phyloP scores from a whole-genome alignment of 2,888 invertebrate species.

The Apeira syringaria region DNA sequence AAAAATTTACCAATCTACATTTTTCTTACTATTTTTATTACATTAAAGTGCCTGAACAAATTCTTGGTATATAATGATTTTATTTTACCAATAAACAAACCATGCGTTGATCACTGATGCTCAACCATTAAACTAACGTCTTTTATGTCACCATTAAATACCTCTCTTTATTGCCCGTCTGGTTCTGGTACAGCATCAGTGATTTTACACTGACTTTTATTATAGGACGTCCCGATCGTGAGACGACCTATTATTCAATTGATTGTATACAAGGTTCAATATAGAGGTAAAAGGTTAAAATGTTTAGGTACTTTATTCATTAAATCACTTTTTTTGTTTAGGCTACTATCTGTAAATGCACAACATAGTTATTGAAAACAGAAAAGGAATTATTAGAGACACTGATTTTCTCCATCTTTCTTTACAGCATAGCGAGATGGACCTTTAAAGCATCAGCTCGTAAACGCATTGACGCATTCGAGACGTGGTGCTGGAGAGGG shows the following conservation, averaged over 20 bases:
- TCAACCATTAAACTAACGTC: not conserved
- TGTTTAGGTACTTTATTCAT: constrained; percentile 8
- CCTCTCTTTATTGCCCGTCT: constrained; percentile 15
- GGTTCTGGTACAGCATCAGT: constrained; percentile 10
- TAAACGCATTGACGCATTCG: no score
- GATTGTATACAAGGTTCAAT: constrained; percentile 33
- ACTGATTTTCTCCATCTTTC: no score
- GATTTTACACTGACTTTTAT: constrained; percentile 26
- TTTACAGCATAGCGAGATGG: no score
- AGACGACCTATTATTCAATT: constrained; percentile 41
- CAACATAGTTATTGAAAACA: no score
- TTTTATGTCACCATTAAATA: constrained; percentile 15
- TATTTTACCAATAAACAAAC: not conserved
- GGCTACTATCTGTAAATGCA: no score
- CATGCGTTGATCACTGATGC: constrained; percentile 1
- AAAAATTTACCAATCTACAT: no score
- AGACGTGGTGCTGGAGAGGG: no score
- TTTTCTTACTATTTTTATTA: no score
- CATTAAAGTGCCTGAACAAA: not conserved
- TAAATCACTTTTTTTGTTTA: not conserved
- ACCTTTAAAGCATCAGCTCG: no score
- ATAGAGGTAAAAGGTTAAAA: constrained; percentile 37
- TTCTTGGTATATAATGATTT: not conserved
- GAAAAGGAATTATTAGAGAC: no score
- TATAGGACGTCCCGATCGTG: constrained; percentile 36